Evolutionary conservation across 1,140 invertebrate species (phyloP).

Genomic region (Cataglyphis hispanica): DNA sequence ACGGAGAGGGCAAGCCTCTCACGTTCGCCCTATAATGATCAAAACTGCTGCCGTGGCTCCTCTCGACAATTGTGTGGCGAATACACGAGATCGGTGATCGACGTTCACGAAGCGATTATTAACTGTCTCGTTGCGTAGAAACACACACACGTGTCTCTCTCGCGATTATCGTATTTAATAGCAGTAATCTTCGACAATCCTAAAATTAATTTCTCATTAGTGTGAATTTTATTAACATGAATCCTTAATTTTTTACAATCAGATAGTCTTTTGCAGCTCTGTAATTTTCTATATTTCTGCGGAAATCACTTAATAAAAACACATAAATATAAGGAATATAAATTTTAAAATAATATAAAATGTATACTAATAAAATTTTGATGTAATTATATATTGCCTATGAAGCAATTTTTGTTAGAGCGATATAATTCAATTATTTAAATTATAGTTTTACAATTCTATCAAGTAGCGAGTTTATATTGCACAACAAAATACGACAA

Average conservation of each 20-base stretch:
- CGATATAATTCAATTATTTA: no score
- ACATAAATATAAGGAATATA: no score
- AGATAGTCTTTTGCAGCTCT: neutral
- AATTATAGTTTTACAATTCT: no score
- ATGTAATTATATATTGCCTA: neutral
- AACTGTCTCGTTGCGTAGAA: neutral
- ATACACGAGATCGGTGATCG: constrained; percentile 39
- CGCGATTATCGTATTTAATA: neutral
- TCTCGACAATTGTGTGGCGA: constrained; percentile 11
- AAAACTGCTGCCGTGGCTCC: constrained; percentile 7
- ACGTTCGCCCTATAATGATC: constrained; percentile 29
- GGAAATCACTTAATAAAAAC: neutral
- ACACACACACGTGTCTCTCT: neutral
- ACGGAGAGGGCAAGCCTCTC: neutral
- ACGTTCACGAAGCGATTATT: constrained; percentile 29
- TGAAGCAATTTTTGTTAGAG: neutral
- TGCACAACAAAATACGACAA: neutral
- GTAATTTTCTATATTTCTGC: neutral
- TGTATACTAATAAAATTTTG: neutral
- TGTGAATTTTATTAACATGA: neutral
- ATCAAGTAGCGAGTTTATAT: no score
- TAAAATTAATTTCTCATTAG: neutral
- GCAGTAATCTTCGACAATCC: neutral
- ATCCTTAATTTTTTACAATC: neutral
- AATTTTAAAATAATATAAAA: neutral